Percentiles rank a stretch among this genome's conserved stretches.
These are phyloP conservation scores for Abscondita cerata DNA, from an alignment of 2,888 invertebrate genomes.

Conservation along the genomic window DNA sequence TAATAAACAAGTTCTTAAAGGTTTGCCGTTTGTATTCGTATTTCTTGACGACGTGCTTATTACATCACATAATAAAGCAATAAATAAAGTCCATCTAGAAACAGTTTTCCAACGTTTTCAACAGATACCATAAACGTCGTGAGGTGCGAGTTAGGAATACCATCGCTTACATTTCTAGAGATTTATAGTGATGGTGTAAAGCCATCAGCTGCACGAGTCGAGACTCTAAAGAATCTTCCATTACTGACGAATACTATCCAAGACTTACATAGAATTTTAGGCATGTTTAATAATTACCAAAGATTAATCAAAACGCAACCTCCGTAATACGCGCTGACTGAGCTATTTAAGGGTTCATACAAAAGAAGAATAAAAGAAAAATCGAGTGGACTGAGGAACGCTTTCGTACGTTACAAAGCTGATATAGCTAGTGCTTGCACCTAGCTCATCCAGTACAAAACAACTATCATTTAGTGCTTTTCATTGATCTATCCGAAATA, in stretches of 20 bases:
- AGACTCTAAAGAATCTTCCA: neutral
- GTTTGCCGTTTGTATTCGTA: neutral
- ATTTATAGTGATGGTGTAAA: too few relatives aligned
- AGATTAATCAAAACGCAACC: too few relatives aligned
- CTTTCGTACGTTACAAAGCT: neutral
- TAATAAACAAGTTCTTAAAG: neutral
- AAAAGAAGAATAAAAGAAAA: neutral
- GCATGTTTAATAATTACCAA: neutral
- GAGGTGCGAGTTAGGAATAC: too few relatives aligned
- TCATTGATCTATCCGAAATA: neutral
- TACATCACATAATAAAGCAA: neutral
- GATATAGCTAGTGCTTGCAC: slow-evolving; percentile 2
- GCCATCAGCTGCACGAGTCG: too few relatives aligned
- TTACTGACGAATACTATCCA: too few relatives aligned
- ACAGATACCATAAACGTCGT: too few relatives aligned
- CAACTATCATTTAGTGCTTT: neutral
- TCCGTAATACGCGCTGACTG: neutral
- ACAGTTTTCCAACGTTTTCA: too few relatives aligned
- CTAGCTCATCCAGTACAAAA: neutral
- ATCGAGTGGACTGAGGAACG: slow-evolving; percentile 2
- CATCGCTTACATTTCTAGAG: too few relatives aligned
- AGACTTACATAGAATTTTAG: too few relatives aligned
- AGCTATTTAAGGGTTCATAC: neutral
- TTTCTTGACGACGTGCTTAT: neutral
- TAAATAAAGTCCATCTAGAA: too few relatives aligned